Percentiles rank a stretch among this genome's conserved stretches.
Conservation (phyloP, 2,797 vertebrate genomes). For the Sarcophilus harrisii region DNA sequence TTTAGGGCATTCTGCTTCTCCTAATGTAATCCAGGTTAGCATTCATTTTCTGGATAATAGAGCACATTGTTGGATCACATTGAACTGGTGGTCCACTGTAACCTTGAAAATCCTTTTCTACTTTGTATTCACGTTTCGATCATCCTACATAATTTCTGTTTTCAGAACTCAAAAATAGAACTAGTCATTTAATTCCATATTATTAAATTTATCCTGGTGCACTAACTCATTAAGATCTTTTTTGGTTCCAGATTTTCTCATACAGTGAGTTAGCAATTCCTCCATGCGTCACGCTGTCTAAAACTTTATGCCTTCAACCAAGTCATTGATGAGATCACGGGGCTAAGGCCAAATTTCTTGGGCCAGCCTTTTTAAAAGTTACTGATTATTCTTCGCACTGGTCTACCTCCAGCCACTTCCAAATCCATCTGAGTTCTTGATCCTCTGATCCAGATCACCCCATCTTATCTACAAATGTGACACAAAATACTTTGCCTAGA, state of each 20-base stretch:
- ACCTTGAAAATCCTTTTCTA: neutral
- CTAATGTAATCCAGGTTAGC: neutral
- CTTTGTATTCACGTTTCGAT: neutral
- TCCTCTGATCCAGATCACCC: neutral
- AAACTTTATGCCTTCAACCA: neutral
- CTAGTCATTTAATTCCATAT: neutral
- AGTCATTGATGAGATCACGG: neutral
- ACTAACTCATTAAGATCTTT: neutral
- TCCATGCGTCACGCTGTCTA: neutral
- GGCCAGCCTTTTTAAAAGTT: neutral
- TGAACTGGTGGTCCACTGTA: neutral
- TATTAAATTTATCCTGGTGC: neutral
- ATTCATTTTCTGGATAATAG: neutral
- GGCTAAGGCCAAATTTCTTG: neutral
- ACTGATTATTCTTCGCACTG: neutral
- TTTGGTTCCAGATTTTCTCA: neutral
- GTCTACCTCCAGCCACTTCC: neutral
- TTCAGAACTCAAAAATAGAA: neutral
- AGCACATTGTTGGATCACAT: neutral
- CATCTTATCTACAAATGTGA: neutral
- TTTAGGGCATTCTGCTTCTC: neutral
- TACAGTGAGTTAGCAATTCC: neutral
- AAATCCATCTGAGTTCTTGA: neutral
- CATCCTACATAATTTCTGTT: neutral
- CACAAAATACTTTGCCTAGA: neutral